A percentile compares a stretch with the other conserved stretches of the same genome.
Conservation (phyloP, 1,140 invertebrate species). For the Saccostrea glomerata region DNA sequence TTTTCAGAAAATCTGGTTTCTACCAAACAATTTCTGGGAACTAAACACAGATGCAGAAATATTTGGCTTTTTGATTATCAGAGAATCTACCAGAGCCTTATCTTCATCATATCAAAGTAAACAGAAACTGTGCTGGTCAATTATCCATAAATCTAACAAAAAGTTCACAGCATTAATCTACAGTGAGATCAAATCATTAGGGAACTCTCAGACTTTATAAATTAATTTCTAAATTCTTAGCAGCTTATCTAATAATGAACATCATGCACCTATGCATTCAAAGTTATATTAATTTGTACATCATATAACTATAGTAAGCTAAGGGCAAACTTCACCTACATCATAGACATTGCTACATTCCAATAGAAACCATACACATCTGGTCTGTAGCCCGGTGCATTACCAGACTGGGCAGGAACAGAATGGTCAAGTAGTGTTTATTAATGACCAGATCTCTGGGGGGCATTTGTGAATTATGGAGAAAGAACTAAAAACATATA, state of each 20-base stretch:
- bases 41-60: constrained; percentile 9
- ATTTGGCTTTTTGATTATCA: background rate
- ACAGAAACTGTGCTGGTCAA: background rate
- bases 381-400: background rate
- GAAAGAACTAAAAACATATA: background rate
- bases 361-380: background rate
- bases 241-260: too few relatives aligned
- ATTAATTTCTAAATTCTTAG: too few relatives aligned
- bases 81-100: background rate
- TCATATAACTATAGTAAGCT: too few relatives aligned
- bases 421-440: background rate
- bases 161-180: background rate
- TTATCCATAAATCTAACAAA: background rate
- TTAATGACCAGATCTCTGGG: background rate
- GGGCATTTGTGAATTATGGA: constrained; percentile 1
- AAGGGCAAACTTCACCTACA: background rate
- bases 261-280: too few relatives aligned
- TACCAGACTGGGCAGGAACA: constrained; percentile 3
- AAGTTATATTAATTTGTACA: too few relatives aligned
- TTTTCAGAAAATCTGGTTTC: constrained; percentile 10
- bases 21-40: constrained; percentile 2
- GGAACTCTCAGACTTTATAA: too few relatives aligned
- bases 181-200: too few relatives aligned
- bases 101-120: constrained; percentile 2
- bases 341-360: background rate